Conservation (phyloP, 2,797 vertebrate genomes). For the Typhlichthys subterraneus region DNA sequence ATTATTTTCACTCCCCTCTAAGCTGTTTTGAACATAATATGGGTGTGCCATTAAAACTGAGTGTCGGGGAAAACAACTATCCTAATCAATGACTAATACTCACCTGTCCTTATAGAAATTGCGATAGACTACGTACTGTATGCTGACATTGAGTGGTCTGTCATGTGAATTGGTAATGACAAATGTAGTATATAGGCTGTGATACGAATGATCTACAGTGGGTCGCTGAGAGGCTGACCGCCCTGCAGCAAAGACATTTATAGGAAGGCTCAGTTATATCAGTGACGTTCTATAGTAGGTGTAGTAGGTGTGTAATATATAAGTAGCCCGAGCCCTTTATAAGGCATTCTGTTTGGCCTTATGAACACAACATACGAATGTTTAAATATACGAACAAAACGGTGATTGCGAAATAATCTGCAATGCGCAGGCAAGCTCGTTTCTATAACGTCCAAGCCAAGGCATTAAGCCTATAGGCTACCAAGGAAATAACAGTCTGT, state of each 20-base stretch:
- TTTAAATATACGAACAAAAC: constrained; percentile 55
- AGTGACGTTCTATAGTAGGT: constrained; percentile 37
- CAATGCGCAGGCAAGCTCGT: constrained; percentile 73
- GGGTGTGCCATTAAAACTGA: constrained; percentile 32
- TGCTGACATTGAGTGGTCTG: constrained; percentile 20
- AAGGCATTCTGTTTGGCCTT: constrained; percentile 23
- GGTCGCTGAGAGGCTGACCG: constrained; percentile 43
- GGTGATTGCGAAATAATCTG: constrained; percentile 66
- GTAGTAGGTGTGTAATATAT: constrained; percentile 24
- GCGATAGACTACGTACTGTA: constrained; percentile 35
- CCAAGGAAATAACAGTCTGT: constrained; percentile 11
- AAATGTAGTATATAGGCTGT: constrained; percentile 23
- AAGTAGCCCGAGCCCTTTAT: constrained; percentile 11
- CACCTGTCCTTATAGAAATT: constrained; percentile 32
- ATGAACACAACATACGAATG: constrained; percentile 47
- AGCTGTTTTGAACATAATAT: constrained; percentile 7
- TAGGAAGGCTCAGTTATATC: constrained; percentile 21
- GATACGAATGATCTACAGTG: constrained; percentile 17
- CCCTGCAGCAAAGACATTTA: constrained; percentile 62
- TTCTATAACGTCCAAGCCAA: constrained; percentile 39
- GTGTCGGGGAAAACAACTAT: constrained; percentile 19
- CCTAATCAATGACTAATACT: constrained; percentile 40
- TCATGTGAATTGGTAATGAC: constrained; percentile 26
- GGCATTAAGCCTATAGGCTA: constrained; percentile 14
- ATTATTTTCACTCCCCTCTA: not conserved